Percentiles rank a stretch among this genome's conserved stretches.
Conservation (phyloP, 2,113 vertebrate genomes). For the Sminthopsis crassicaudata region DNA sequence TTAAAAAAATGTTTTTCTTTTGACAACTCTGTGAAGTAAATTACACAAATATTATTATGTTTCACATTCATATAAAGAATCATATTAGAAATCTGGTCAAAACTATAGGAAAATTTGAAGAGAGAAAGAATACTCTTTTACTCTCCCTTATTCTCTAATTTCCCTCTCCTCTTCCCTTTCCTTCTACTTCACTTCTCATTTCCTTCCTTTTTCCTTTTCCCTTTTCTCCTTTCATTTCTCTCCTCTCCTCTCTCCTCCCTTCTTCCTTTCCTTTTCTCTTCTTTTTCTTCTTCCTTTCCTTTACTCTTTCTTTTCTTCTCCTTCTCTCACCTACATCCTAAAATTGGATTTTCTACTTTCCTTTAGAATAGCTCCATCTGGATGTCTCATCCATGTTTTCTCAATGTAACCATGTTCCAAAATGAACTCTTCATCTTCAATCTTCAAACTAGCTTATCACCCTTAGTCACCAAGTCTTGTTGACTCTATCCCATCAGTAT, state of each 20-base stretch:
- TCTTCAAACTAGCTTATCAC: background rate
- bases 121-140: background rate
- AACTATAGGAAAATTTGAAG: background rate
- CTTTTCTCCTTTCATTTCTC: background rate
- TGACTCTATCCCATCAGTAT: background rate
- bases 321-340: background rate
- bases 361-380: background rate
- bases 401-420: background rate
- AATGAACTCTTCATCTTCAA: background rate
- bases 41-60: background rate
- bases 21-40: background rate
- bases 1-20: background rate
- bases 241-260: rapidly evolving
- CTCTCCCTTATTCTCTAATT: too few relatives aligned
- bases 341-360: background rate
- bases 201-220: background rate
- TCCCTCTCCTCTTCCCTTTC: too few relatives aligned
- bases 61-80: background rate
- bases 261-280: background rate
- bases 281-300: background rate
- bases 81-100: background rate
- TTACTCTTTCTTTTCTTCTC: background rate
- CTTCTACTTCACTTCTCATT: background rate
- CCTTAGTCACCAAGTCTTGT: background rate
- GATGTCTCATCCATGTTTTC: background rate